These are phyloP conservation scores for Callaeas wilsoni DNA, from an alignment of 2,113 vertebrate genomes.

Conservation along the genomic window DNA sequence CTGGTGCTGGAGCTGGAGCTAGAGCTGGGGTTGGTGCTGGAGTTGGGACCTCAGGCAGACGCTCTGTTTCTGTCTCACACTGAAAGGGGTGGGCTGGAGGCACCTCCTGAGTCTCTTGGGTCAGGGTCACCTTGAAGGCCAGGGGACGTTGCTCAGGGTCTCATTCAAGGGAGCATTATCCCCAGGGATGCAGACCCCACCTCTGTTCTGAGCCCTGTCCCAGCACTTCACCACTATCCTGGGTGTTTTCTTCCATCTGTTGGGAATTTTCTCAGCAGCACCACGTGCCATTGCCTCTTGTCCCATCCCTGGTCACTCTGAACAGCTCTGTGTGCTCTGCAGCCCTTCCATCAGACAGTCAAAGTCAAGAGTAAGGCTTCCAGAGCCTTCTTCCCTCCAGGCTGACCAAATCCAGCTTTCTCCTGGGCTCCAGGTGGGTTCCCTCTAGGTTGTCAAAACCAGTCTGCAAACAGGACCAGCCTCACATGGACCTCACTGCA, in stretches of 20 bases:
- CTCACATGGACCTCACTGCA: background rate
- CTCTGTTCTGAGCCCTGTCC: background rate
- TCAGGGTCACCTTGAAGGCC: background rate
- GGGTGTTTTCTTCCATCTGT: background rate
- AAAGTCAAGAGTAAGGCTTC: background rate
- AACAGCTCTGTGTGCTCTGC: background rate
- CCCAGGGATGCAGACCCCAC: background rate
- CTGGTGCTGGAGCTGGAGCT: background rate
- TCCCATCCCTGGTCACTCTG: background rate
- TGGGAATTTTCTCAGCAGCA: background rate
- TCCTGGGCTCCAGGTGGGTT: background rate
- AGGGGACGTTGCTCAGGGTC: background rate
- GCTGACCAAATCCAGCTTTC: background rate
- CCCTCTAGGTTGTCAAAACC: background rate
- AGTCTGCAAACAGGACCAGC: background rate
- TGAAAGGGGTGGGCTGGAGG: background rate
- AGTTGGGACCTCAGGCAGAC: background rate
- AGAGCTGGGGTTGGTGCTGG: background rate
- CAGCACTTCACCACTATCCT: background rate
- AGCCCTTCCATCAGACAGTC: background rate
- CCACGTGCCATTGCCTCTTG: accelerated
- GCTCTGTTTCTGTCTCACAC: background rate
- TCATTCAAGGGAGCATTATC: background rate
- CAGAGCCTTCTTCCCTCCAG: background rate
- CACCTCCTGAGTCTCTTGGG: background rate